These are phyloP conservation scores for Drosophila jambulina DNA, from an alignment of 1,140 invertebrate species.

Conservation along the genomic window DNA sequence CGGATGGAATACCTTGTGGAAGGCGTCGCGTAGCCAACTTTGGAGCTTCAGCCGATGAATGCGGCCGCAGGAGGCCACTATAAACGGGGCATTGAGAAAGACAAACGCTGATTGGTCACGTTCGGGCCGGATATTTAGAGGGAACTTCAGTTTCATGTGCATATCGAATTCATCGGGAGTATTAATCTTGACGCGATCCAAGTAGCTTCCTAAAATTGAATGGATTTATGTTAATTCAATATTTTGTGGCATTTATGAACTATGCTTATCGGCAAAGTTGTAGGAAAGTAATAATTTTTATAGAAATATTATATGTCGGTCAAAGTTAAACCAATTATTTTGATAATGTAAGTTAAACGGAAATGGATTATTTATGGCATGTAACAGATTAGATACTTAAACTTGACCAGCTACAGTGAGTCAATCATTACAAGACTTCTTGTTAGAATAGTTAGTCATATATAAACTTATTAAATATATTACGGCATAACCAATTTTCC, in stretches of 20 bases:
- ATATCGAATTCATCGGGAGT: conserved; percentile 55
- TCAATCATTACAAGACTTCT: conserved; percentile 1
- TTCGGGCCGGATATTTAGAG: conserved; percentile 7
- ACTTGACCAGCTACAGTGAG: neutral
- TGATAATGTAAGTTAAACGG: conserved; percentile 1
- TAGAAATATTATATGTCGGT: neutral
- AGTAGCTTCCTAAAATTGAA: conserved; percentile 42
- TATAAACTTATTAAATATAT: neutral
- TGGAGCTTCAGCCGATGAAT: conserved; percentile 25
- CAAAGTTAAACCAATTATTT: neutral
- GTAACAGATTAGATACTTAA: conserved; percentile 2
- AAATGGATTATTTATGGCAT: neutral
- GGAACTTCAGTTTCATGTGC: conserved; percentile 48
- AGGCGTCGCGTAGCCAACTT: conserved; percentile 34
- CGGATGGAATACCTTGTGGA: conserved; percentile 4
- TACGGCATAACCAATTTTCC: neutral
- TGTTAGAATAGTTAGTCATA: neutral
- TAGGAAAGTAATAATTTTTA: neutral
- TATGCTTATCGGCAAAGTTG: neutral
- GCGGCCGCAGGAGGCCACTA: neutral
- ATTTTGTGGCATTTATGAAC: neutral
- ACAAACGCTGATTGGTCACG: conserved; percentile 13
- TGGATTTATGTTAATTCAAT: neutral
- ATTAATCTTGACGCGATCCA: conserved; percentile 41
- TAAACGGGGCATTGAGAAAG: neutral